A percentile compares a stretch with the other conserved stretches of the same genome.
Conservation (phyloP, 2,797 vertebrate genomes). For the Carapus acus region DNA sequence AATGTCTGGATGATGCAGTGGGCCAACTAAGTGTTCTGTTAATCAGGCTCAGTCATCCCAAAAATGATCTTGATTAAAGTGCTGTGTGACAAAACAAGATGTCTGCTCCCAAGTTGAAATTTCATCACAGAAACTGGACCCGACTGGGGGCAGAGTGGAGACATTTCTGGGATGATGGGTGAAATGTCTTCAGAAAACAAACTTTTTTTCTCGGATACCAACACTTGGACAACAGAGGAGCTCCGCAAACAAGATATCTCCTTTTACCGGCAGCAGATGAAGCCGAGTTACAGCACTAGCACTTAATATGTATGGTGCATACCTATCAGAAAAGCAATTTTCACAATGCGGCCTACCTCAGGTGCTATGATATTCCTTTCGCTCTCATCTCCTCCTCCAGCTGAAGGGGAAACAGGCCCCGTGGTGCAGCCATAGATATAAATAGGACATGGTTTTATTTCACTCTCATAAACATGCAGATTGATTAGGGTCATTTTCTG, state of each 20-base stretch:
- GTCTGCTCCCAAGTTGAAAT: too few relatives aligned
- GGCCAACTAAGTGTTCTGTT: slow-evolving; percentile 33
- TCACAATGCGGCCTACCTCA: slow-evolving; percentile 51
- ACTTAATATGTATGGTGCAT: slow-evolving; percentile 57
- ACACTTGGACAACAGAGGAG: too few relatives aligned
- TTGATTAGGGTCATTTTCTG: slow-evolving; percentile 78
- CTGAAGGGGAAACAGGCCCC: slow-evolving; percentile 64
- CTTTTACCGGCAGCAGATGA: slow-evolving; percentile 19
- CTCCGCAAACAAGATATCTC: slow-evolving; percentile 27
- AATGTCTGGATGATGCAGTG: slow-evolving; percentile 40
- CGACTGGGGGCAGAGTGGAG: too few relatives aligned
- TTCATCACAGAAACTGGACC: too few relatives aligned
- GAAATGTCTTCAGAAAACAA: too few relatives aligned
- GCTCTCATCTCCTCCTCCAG: slow-evolving; percentile 41
- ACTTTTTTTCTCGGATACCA: too few relatives aligned
- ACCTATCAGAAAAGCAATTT: slow-evolving; percentile 68
- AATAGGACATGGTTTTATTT: slow-evolving; percentile 74
- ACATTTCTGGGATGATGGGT: too few relatives aligned
- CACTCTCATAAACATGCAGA: slow-evolving; percentile 77
- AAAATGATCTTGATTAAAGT: slow-evolving; percentile 49
- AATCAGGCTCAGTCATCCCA: slow-evolving; percentile 31
- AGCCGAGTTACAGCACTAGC: slow-evolving; percentile 33
- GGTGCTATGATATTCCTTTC: slow-evolving; percentile 57
- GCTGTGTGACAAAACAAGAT: slow-evolving; percentile 36
- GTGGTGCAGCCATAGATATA: slow-evolving; percentile 64